A percentile compares a stretch with the other conserved stretches of the same genome.
Conservation (phyloP, 2,888 invertebrate genomes). For the Horisme vitalbata region DNA sequence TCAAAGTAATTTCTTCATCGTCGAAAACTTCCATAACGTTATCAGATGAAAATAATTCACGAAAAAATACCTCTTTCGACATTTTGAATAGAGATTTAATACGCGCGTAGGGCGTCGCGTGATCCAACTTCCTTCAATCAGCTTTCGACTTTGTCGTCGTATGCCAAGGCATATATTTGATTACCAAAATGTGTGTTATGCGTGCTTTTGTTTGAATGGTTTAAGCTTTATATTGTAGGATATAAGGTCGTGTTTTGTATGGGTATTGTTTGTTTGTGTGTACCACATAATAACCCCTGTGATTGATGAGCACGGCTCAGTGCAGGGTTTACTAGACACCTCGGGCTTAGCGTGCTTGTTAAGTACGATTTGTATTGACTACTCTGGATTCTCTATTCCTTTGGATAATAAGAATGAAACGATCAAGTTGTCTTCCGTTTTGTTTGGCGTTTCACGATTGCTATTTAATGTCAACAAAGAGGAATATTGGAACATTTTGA, state of each 20-base stretch:
- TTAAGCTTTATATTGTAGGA: slow-evolving; percentile 1
- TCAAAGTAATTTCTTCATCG: slow-evolving; percentile 33
- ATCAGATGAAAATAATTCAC: slow-evolving; percentile 33
- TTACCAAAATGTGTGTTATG: slow-evolving; percentile 2
- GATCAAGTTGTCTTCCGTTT: slow-evolving; percentile 10
- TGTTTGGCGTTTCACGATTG: slow-evolving; percentile 7
- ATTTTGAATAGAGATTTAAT: slow-evolving; percentile 37
- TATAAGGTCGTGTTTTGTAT: slow-evolving; percentile 12
- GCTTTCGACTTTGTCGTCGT: slow-evolving; percentile 21
- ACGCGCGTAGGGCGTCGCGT: slow-evolving; percentile 31
- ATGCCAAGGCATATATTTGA: slow-evolving; percentile 14
- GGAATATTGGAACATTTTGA: background rate
- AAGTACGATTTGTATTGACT: slow-evolving; percentile 30
- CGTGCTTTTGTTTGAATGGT: slow-evolving; percentile 9
- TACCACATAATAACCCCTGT: slow-evolving; percentile 56
- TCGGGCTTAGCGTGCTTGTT: slow-evolving; percentile 34
- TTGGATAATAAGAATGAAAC: slow-evolving; percentile 2
- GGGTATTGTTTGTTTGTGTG: background rate
- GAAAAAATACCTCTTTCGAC: slow-evolving; percentile 33
- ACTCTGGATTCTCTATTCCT: slow-evolving; percentile 12
- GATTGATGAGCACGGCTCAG: slow-evolving; percentile 56
- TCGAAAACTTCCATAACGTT: slow-evolving; percentile 22
- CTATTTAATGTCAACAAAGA: background rate
- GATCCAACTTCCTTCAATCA: slow-evolving; percentile 18
- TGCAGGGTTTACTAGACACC: slow-evolving; percentile 39